Base-by-base conservation (phyloP, 2,888 invertebrate genomes). In the Sinodicranocentrus sp. region DNA sequence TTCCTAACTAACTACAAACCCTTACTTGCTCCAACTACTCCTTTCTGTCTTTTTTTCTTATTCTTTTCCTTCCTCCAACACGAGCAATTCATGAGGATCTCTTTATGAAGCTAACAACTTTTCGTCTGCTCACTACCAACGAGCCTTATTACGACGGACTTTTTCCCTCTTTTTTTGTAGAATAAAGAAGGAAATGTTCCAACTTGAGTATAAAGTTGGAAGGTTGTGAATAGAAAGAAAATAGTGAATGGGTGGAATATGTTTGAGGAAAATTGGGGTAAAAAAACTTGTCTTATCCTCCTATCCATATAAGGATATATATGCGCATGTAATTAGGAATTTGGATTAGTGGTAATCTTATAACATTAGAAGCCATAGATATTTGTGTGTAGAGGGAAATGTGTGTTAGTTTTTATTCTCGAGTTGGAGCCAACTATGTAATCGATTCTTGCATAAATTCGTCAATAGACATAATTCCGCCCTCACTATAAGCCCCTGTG, bases 1-100 rank as follows among this genome's bases (percentile, higher is more conserved):
- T 68, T 68, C 26, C 65, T 10, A 10, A 25, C 44, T 52, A 19
- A 25, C 44, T 52, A 26, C 21, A 48, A 52, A 67, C 23, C 43
- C 21, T 70, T 52, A 52, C 52, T 44, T 67, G 5, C 44, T 15
- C 17, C 44, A 39, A 13, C 6, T 8, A 39, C 6, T 39, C 8
- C 39, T 39, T 13, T 6, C n/a, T n/a, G n/a, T n/a, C 39, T 39
- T 8, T 39, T 39, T 39, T 39, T 39, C 13, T 6, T 39, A 21
- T 23, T 23, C 23, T 23, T 57, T 57, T 28, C 25, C 6, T 33
- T 76, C 43, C 28, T 63, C 19, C 43, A 28, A 43, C 65, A 68
- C 44, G 75, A 52, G 63, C 52, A 52, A 52, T 76, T 76, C 39
- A 65, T 39, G 54, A 75, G 44, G 54, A 76, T 76, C 65, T 76